Conservation (phyloP, 2,888 invertebrate genomes). For the Eudemis profundana region DNA sequence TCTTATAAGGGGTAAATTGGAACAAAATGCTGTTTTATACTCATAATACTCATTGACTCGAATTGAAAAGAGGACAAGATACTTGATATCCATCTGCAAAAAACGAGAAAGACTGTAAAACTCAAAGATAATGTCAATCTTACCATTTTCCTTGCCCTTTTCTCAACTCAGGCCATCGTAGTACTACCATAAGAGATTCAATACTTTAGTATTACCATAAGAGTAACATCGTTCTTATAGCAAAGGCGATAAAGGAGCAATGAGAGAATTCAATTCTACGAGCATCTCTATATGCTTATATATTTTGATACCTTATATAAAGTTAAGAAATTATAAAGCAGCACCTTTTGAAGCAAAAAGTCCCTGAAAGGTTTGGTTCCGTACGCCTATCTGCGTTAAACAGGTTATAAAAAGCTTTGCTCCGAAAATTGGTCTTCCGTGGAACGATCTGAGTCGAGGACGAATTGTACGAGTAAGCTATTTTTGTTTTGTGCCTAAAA, state of each 20-base stretch:
- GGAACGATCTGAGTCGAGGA: constrained; percentile 28
- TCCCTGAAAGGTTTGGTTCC: constrained; percentile 39
- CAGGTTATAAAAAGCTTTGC: constrained; percentile 45
- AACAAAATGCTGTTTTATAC: too few species aligned
- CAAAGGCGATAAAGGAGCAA: constrained; percentile 11
- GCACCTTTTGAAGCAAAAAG: constrained; percentile 36
- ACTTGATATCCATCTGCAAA: too few species aligned
- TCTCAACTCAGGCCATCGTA: too few species aligned
- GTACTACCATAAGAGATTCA: too few species aligned
- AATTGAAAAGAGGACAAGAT: too few species aligned
- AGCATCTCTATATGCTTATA: constrained; percentile 56
- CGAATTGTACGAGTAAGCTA: constrained; percentile 9
- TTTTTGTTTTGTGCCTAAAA: constrained; percentile 8
- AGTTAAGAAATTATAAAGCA: constrained; percentile 24
- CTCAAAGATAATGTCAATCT: too few species aligned
- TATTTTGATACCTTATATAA: constrained; percentile 48
- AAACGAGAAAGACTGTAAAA: too few species aligned
- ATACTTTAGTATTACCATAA: too few species aligned
- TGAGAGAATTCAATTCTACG: constrained; percentile 60
- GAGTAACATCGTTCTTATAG: neutral
- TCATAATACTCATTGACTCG: too few species aligned
- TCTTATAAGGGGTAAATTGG: too few species aligned
- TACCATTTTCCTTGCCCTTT: too few species aligned
- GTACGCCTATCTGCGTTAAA: constrained; percentile 25
- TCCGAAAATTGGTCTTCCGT: constrained; percentile 51